phyloP scores from a whole-genome alignment of 2,797 vertebrate species.

The Smutsia gigantea region DNA sequence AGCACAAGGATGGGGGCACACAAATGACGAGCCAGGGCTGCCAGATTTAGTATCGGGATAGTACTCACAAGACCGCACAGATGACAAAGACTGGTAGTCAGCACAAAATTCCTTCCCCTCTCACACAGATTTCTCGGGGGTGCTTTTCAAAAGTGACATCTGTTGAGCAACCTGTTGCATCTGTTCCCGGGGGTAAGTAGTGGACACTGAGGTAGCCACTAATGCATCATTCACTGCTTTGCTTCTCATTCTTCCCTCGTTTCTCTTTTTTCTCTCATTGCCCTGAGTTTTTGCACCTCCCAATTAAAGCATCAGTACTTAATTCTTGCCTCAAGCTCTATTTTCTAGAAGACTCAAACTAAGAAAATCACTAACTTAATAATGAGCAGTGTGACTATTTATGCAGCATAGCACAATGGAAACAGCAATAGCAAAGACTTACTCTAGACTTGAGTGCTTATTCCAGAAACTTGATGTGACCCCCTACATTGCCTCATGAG shows the following conservation, averaged over 20 bases:
- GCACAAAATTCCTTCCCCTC: background rate
- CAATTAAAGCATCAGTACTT: background rate
- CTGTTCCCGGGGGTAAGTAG: background rate
- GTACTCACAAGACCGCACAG: background rate
- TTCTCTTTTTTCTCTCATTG: background rate
- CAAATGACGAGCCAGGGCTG: background rate
- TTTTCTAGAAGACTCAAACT: background rate
- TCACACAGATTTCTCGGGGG: background rate
- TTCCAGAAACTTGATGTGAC: background rate
- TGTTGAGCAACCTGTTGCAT: background rate
- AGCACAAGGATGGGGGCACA: background rate
- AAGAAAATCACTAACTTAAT: background rate
- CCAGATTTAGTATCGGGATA: background rate
- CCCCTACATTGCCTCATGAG: background rate
- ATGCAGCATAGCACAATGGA: background rate
- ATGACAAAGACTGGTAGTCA: background rate
- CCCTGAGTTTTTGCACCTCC: background rate
- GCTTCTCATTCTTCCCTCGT: background rate
- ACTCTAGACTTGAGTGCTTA: background rate
- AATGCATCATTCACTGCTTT: background rate
- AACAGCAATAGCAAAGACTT: background rate
- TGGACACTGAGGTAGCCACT: background rate
- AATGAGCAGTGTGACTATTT: background rate
- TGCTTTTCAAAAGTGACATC: background rate
- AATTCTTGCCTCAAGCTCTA: background rate